These are phyloP conservation scores for Drosophila micromelanica DNA, from an alignment of 1,140 invertebrate species.

Conservation along the genomic window DNA sequence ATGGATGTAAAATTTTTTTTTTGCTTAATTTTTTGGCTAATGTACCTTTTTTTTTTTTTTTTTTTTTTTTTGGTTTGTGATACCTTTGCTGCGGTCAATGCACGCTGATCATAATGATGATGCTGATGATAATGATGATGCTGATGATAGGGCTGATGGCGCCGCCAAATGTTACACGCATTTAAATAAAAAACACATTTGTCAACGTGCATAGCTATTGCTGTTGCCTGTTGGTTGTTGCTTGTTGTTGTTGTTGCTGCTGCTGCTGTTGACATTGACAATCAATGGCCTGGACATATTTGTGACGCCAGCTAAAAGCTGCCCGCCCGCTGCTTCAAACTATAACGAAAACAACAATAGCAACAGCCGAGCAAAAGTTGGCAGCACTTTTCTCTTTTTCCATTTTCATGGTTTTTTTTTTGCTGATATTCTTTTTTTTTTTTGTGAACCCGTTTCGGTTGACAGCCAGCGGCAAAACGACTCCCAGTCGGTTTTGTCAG, in stretches of 20 bases:
- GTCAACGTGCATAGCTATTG: slow-evolving; percentile 48
- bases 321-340: slow-evolving; percentile 31
- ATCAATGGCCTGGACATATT: slow-evolving; percentile 46
- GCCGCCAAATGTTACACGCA: slow-evolving; percentile 66
- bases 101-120: slow-evolving; percentile 28
- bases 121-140: slow-evolving; percentile 34
- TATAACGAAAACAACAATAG: slow-evolving; percentile 13
- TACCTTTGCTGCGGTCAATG: slow-evolving; percentile 24
- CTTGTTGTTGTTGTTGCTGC: neutral
- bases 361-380: slow-evolving; percentile 18
- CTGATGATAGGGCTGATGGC: slow-evolving; percentile 19
- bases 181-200: slow-evolving; percentile 79
- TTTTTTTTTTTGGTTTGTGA: neutral
- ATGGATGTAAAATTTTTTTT: too few relatives aligned
- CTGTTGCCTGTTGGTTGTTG: slow-evolving; percentile 6
- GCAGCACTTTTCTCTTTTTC: slow-evolving; percentile 15
- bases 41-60: too few relatives aligned
- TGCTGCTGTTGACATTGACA: slow-evolving; percentile 36
- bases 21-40: too few relatives aligned
- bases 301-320: slow-evolving; percentile 44
- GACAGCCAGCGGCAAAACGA: slow-evolving; percentile 3
- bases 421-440: neutral
- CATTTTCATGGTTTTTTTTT: neutral
- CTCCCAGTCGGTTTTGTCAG: slow-evolving; percentile 9
- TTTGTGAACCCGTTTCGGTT: slow-evolving; percentile 2